Base-by-base conservation (phyloP, 2,113 vertebrate species). In the Lipotes vexillifer region DNA sequence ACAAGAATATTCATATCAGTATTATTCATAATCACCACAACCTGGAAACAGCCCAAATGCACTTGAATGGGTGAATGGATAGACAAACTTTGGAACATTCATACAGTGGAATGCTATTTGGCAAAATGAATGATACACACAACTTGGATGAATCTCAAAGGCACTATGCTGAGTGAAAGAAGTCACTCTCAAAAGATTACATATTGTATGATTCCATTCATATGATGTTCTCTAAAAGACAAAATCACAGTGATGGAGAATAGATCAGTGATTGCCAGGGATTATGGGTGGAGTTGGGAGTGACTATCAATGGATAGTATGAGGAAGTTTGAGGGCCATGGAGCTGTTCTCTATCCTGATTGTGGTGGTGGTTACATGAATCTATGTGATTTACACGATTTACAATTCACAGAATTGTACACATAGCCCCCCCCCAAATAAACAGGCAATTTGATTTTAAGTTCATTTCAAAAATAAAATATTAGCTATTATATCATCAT, bases 1-100 rank as follows among this genome's bases (percentile, higher is more conserved):
- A 97, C 74, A 97, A 96, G 77, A 97, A 97, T 88, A 89, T 95
- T 98, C 74, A 95, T 69, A 97, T 94, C 94, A 97, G 77, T 95
- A 97, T 96, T 88, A 97, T 93, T 96, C 66, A 97, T 91, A 97
- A 96, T 95, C 88, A 93, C 49, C 59, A 93, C 77, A 97, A 93
- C 55, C 68, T 95, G 91, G 87, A 97, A 94, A 75, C 31, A 96
- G 87, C 77, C 92, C 85, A 96, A 94, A 94, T 86, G 65, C 29
- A 97, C 82, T 96, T 94, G 63, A 96, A 33, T 96, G 89, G 46
- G 27, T 91, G 33, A 89, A 94, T 92, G 92, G 44, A 88, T 81
- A 95, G 88, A 88, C 71, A 87, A 96, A 95, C 27, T 91, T 55
- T 86, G 59, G 77, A 94, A 94, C 29, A 85, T 36, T 61, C 81